Evolutionary conservation across 1,140 invertebrate species (phyloP), one percentile per base, ranked within the genome.

Genomic region (Agrypnia vestita): DNA sequence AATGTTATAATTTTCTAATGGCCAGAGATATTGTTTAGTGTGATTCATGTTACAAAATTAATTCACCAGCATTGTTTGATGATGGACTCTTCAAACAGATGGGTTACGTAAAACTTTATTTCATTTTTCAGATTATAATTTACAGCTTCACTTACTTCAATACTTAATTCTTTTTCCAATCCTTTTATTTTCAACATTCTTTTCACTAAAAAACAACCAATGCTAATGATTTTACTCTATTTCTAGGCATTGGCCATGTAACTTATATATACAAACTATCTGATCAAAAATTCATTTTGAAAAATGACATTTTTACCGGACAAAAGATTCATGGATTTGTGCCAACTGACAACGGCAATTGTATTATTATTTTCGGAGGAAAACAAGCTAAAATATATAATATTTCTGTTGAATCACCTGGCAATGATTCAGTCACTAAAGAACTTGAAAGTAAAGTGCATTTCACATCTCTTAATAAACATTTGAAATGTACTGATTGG

Each of bases 271-370:
- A 86, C 74, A 71, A 87, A 7, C 75, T 79, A 73, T 84, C 46
- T 0, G 85, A 78, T 53, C 81, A 80, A 11, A 64, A 86, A 76
- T 79, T 89, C 13, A 71, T 87, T 35, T 13, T 67, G n/a, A 88
- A 87, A 84, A 77, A 85, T 71, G 69, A 87, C 72, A 84, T 88
- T 71, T 86, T 89, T 73, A 82, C 88, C 80, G 86, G 87, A 0
- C 86, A 88, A 80, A 89, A 89, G 84, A 89, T 92, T 82, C 87
- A 90, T 85, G 88, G 87, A 21, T 90, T 92, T 76, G 80, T 83
- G 62, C 76, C 85, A 15, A 81, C 84, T 78, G 82, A 84, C 75
- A 64, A 80, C 21, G 76, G 84, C 19, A 84, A 87, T 69, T 84
- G 84, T 74, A 72, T 91, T 43, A 84, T 89, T 49, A 71, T 91